These are phyloP conservation scores for Acropora tenuis DNA, from an alignment of 64 coral and sea anemone species.

Conservation along the genomic window DNA sequence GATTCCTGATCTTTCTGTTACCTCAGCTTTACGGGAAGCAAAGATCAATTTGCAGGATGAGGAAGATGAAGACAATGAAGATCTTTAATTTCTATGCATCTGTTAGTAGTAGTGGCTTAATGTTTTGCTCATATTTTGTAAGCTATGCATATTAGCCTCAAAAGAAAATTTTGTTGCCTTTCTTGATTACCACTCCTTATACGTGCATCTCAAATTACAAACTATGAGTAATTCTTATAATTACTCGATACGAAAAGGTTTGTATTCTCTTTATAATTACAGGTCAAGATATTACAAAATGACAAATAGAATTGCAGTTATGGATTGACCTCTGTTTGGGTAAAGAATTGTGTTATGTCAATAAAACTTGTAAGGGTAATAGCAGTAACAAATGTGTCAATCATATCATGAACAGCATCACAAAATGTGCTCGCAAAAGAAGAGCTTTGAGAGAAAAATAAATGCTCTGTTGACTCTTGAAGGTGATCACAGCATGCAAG, in stretches of 20 bases:
- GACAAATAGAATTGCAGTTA: background rate
- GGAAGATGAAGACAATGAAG: background rate
- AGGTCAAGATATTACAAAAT: background rate
- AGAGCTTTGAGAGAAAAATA: slow-evolving; percentile 20
- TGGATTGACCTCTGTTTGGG: background rate
- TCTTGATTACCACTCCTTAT: background rate
- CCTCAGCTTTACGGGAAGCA: background rate
- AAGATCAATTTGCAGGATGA: background rate
- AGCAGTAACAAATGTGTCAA: background rate
- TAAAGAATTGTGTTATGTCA: background rate
- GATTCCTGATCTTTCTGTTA: background rate
- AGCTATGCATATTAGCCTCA: no score
- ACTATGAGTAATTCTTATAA: background rate
- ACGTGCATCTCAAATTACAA: background rate
- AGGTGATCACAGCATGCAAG: slow-evolving; percentile 25
- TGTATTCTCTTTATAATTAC: background rate
- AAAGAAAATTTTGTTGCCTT: no score
- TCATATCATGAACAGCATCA: background rate
- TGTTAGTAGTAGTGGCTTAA: no score
- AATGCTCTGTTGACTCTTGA: slow-evolving; percentile 23
- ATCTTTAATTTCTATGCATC: background rate
- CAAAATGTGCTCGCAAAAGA: slow-evolving; percentile 25
- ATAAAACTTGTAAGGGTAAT: background rate
- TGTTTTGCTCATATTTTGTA: no score
- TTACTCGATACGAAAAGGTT: background rate